phyloP scores from a whole-genome alignment of 2,113 vertebrate genomes.

The Typhlomys cinereus region DNA sequence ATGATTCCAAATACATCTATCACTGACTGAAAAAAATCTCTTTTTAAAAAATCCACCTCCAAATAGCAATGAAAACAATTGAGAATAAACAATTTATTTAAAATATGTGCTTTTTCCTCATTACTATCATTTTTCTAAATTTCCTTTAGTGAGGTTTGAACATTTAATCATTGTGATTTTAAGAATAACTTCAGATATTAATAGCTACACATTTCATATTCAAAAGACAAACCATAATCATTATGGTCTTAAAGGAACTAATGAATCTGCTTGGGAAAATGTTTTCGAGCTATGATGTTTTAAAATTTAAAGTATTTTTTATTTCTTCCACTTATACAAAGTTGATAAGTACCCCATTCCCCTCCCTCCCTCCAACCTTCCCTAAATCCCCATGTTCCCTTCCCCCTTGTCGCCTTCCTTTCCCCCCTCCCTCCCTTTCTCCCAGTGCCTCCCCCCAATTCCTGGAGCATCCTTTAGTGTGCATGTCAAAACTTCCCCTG shows the following conservation, averaged over 20 bases:
- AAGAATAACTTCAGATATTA: background rate
- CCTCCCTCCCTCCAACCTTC: too few species aligned
- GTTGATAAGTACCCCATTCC: too few species aligned
- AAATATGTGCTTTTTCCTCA: conserved; percentile 61
- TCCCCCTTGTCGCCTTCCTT: too few species aligned
- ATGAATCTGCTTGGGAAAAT: background rate
- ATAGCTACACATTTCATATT: background rate
- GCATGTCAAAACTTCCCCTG: too few species aligned
- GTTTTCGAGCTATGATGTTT: background rate
- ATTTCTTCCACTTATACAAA: too few species aligned
- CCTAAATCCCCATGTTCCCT: too few species aligned
- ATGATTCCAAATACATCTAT: background rate
- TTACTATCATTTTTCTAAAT: conserved; percentile 57
- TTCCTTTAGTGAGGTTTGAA: conserved; percentile 62
- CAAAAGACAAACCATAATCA: background rate
- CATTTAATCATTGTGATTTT: too few species aligned
- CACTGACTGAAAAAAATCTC: conserved; percentile 19
- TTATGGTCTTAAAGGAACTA: background rate
- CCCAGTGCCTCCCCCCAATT: too few species aligned
- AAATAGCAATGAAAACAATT: conserved; percentile 39
- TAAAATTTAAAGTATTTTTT: too few species aligned
- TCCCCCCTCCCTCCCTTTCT: too few species aligned
- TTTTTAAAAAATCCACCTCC: conserved; percentile 9
- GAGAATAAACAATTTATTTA: conserved; percentile 31
- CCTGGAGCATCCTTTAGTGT: too few species aligned